Base-by-base conservation (phyloP, 2,797 vertebrate species). In the Brachymystax lenok region DNA sequence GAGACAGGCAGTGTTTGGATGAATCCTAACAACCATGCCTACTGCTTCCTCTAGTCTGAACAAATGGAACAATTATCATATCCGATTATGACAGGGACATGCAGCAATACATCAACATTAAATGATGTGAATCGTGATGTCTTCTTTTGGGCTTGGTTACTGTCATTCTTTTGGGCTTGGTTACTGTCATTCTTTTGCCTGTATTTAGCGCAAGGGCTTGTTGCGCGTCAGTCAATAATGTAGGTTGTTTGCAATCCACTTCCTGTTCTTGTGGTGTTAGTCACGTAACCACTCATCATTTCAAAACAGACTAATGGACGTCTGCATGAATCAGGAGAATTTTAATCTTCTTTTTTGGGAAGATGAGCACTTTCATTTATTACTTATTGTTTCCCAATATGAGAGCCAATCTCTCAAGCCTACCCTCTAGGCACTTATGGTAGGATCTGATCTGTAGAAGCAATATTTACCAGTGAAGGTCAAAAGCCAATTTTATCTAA, bases 1-100 rank as follows among this genome's bases (percentile, higher is more conserved):
- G 54, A n/a, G 1, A 0, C 1, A 7, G 0, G 52, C 68, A 50
- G 71, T 66, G 76, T 69, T 82, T 79, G 27, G 28, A 33, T 19
- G 51, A 27, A 56, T 56, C 54, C 33, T 61, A 74, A 74, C 59
- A 16, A 74, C 61, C 73, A 7, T 1, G 40, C 40, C 35, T 19
- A 35, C 35, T 28, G 14, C 17, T 35, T 30, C 77, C 51, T 75
- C 35, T 75, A 73, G 19, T 61, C 71, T 69, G 82, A 85, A 73
- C 82, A 73, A 82, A 87, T 76, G 46, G 71, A 79, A 64, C 59
- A 78, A 66, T 50, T 74, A 74, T 24, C 13, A 12, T 46, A n/a
- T 61, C 7, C 74, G 74, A 87, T 87, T 80, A 84, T 82, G 75
- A 63, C 40, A 46, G 40, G n/a, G 85, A 70, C 71, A 71, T n/a